Conservation (phyloP, 2,888 invertebrate genomes). For the Oscheius sp. region DNA sequence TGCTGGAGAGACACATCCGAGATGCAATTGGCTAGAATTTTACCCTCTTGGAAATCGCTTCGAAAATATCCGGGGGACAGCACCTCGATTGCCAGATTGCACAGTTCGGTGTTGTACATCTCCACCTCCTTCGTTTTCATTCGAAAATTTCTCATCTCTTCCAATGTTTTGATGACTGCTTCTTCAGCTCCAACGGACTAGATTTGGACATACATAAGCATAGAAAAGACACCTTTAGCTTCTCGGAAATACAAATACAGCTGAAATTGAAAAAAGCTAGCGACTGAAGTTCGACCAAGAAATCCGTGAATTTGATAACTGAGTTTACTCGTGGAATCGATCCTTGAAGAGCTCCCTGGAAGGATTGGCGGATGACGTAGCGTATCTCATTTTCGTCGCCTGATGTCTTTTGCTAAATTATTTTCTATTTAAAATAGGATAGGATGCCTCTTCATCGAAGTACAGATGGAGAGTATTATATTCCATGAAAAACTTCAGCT, state of each 20-base stretch:
- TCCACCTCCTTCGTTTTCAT: conserved; percentile 17
- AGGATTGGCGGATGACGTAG: neutral
- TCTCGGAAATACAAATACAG: neutral
- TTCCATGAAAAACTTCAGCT: neutral
- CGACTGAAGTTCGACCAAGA: neutral
- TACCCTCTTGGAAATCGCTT: conserved; percentile 2
- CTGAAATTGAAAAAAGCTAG: conserved; percentile 8
- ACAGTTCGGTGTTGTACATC: conserved; percentile 7
- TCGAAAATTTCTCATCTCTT: neutral
- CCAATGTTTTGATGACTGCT: neutral
- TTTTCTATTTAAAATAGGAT: neutral
- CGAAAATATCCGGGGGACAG: neutral
- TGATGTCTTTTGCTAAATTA: neutral
- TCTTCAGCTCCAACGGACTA: neutral
- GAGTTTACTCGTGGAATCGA: too few species aligned
- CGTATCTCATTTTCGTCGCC: neutral
- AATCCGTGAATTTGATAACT: neutral
- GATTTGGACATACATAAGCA: neutral
- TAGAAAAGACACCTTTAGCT: neutral
- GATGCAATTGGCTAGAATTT: neutral
- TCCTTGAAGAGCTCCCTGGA: neutral
- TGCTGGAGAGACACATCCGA: neutral
- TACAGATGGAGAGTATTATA: neutral
- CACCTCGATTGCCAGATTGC: conserved; percentile 5
- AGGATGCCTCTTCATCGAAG: neutral